Percentiles rank a stretch among this genome's conserved stretches.
phyloP scores from a whole-genome alignment of 1,140 invertebrate genomes.

The Drosophila miranda region DNA sequence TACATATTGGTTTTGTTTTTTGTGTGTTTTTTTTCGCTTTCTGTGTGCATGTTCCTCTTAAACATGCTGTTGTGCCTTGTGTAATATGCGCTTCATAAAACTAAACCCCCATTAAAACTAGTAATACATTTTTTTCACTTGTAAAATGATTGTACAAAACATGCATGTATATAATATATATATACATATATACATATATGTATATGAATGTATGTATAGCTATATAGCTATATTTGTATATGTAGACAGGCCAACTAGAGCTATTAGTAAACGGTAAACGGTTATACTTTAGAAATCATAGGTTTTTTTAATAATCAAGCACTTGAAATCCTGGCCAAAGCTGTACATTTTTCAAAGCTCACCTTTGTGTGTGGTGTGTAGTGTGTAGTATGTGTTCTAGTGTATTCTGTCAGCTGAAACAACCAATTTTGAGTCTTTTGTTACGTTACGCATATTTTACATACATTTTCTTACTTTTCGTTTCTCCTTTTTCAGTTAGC shows the following conservation, averaged over 20 bases:
- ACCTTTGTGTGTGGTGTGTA: conserved; percentile 17
- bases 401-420: conserved; percentile 58
- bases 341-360: conserved; percentile 48
- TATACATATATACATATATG: conserved; percentile 43
- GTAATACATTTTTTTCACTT: conserved; percentile 59
- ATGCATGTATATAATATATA: conserved; percentile 49
- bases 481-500: conserved; percentile 33
- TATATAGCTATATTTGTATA: conserved; percentile 46
- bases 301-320: conserved; percentile 5
- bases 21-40: conserved; percentile 1
- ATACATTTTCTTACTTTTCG: conserved; percentile 16
- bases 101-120: conserved; percentile 44
- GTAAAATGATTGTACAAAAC: conserved; percentile 82
- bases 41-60: conserved; percentile 30
- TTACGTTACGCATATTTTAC: conserved; percentile 65
- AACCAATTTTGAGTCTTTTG: conserved; percentile 80
- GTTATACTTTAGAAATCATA: conserved; percentile 63
- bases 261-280: conserved; percentile 28
- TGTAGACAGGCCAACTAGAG: conserved; percentile 48
- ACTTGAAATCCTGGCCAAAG: conserved; percentile 11
- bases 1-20: conserved; percentile 45
- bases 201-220: conserved; percentile 41
- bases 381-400: conserved; percentile 8
- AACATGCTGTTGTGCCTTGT: conserved; percentile 74
- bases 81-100: conserved; percentile 67